Conservation (phyloP, 2,888 invertebrate species). For the Terebella lapidaria region DNA sequence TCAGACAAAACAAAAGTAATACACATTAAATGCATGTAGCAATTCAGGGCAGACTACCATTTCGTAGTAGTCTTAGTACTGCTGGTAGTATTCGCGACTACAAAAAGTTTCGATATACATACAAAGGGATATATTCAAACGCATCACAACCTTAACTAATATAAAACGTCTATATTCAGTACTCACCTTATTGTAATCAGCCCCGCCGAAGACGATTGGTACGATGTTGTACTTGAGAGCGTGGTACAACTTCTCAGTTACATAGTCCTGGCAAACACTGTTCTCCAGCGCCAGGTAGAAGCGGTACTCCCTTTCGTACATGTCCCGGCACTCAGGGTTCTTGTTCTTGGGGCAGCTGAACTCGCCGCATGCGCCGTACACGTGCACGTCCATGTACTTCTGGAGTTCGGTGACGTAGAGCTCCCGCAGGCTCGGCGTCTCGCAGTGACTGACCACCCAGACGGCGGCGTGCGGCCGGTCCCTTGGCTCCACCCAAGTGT, state of each 20-base stretch:
- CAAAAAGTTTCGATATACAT: too few species aligned
- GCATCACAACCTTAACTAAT: too few species aligned
- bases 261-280: not conserved
- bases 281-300: slow-evolving; percentile 1
- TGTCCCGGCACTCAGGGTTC: not conserved
- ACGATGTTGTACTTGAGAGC: not conserved
- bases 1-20: too few species aligned
- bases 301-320: not conserved
- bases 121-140: too few species aligned
- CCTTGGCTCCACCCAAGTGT: not conserved
- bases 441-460: slow-evolving; percentile 7
- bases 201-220: slow-evolving; percentile 1
- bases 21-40: too few species aligned
- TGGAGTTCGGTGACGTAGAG: slow-evolving; percentile 15
- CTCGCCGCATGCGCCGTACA: slow-evolving; percentile 27
- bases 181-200: not conserved
- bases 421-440: slow-evolving; percentile 6
- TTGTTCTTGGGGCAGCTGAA: slow-evolving; percentile 8
- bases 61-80: too few species aligned
- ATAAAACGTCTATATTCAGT: too few species aligned
- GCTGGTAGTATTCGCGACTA: too few species aligned
- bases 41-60: too few species aligned
- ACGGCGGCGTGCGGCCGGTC: not conserved
- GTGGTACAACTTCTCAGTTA: not conserved
- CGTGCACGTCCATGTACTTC: slow-evolving; percentile 25